Percentiles rank a stretch among this genome's conserved stretches.
Conservation (phyloP, 2,888 invertebrate genomes). For the Aethes cnicana region DNA sequence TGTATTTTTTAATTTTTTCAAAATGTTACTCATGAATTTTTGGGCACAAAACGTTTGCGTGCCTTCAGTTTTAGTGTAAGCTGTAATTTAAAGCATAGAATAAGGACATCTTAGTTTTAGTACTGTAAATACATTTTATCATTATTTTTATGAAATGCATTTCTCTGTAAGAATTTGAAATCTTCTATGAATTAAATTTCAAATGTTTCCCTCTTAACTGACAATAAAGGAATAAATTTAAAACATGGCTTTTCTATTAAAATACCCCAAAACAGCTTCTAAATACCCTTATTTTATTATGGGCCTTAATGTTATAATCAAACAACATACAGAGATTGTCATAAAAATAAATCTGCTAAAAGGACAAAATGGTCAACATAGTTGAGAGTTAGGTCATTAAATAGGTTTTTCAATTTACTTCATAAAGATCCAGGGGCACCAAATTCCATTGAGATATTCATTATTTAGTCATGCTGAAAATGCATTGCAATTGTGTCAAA, state of each 20-base stretch:
- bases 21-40: constrained; percentile 29
- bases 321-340: too few species aligned
- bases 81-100: constrained; percentile 21
- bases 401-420: too few species aligned
- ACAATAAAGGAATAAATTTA: constrained; percentile 78
- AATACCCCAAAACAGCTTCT: neutral
- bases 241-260: constrained; percentile 38
- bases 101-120: constrained; percentile 45
- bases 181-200: constrained; percentile 74
- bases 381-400: too few species aligned
- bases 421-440: too few species aligned
- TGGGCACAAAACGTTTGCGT: constrained; percentile 34
- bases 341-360: too few species aligned
- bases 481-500: too few species aligned
- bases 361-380: too few species aligned
- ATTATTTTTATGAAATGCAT: constrained; percentile 79
- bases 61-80: constrained; percentile 20
- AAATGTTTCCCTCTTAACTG: constrained; percentile 77
- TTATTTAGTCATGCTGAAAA: too few species aligned
- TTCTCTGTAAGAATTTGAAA: constrained; percentile 73
- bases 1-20: constrained; percentile 11
- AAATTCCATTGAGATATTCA: too few species aligned
- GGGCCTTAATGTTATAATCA: too few species aligned
- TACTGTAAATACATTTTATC: constrained; percentile 76
- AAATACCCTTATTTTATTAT: neutral